Conservation (phyloP, 35 echinoderm and acorn worm genomes). For the Stichopus chloronotus region DNA sequence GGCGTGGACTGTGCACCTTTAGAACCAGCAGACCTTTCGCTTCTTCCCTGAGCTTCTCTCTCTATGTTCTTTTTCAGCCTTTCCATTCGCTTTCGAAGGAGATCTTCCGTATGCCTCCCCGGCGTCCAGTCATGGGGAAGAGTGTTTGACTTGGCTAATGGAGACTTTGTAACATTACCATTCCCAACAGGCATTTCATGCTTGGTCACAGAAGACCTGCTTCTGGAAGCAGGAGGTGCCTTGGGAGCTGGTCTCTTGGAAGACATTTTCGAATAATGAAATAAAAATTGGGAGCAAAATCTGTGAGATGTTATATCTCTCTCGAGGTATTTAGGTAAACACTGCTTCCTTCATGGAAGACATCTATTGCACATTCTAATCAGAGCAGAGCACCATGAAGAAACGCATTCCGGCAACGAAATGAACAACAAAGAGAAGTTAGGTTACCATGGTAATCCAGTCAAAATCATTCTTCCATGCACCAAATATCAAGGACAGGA, state of each 20-base stretch:
- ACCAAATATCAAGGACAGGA: neutral
- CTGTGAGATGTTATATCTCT: neutral
- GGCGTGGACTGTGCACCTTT: neutral
- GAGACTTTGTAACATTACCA: neutral
- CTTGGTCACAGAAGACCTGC: neutral
- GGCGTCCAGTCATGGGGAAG: slow-evolving; percentile 41
- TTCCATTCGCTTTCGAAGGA: slow-evolving; percentile 37
- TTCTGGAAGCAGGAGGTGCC: neutral
- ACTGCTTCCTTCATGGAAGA: slow-evolving; percentile 9
- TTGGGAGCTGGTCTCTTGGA: slow-evolving; percentile 25
- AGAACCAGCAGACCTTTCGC: neutral
- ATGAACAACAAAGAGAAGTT: neutral
- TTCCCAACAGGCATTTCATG: slow-evolving; percentile 16
- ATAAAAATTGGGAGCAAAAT: neutral
- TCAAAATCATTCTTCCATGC: slow-evolving; percentile 13
- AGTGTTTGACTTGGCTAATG: slow-evolving; percentile 17
- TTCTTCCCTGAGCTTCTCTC: slow-evolving; percentile 19
- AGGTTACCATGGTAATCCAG: slow-evolving; percentile 5
- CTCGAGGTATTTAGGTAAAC: neutral
- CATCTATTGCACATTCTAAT: slow-evolving; percentile 36
- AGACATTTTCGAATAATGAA: neutral
- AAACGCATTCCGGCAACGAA: neutral
- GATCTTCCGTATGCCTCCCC: slow-evolving; percentile 36
- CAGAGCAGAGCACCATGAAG: neutral
- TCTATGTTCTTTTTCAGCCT: slow-evolving; percentile 45